Evolutionary conservation across 2,113 vertebrate species (phyloP), one percentile per base, ranked within the genome.

Genomic region (Coturnix japonica): DNA sequence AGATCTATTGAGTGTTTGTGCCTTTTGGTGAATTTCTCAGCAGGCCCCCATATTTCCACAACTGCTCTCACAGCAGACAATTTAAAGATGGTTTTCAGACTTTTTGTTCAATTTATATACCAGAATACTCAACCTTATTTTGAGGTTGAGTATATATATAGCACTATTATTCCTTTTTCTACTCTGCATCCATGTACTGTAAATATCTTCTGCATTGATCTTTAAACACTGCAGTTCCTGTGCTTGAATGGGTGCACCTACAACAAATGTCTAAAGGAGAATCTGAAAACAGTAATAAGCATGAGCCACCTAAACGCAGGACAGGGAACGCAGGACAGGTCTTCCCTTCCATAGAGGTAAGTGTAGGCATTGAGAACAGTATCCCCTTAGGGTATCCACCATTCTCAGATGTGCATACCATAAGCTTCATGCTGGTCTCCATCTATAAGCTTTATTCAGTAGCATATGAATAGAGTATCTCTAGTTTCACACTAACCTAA

Each of bases 71-170:
- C 69, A 81, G 54, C 8, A 33, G 12, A 66, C 7, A n/a, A 57
- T 81, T 77, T 54, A 71, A 56, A 83, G 7, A 28, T 13, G 14
- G 2, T 64, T 59, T 71, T 72, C 22, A 65, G 51, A 65, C 20
- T 19, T 20, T 31, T 7, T 1, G 1, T 26, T 46, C 4, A 43
- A 25, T 54, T 80, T 33, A 30, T 23, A 59, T 1, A 33, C 3
- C 7, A 47, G 19, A 70, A 61, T 30, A 69, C 57, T 79, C 39
- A 1, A 41, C 0, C 19, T 11, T 16, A 76, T 44, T 77, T 33
- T 73, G 33, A 69, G 22, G n/a, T n/a, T n/a, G n/a, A n/a, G n/a
- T n/a, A n/a, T n/a, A n/a, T 21, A 33, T 9, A 47, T 2, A 72
- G 47, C 93, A 28, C 30, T 30, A 53, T 30, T 49, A 15, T 25